phyloP scores from a whole-genome alignment of 2,888 invertebrate genomes.

The Drosophila eohydei region DNA sequence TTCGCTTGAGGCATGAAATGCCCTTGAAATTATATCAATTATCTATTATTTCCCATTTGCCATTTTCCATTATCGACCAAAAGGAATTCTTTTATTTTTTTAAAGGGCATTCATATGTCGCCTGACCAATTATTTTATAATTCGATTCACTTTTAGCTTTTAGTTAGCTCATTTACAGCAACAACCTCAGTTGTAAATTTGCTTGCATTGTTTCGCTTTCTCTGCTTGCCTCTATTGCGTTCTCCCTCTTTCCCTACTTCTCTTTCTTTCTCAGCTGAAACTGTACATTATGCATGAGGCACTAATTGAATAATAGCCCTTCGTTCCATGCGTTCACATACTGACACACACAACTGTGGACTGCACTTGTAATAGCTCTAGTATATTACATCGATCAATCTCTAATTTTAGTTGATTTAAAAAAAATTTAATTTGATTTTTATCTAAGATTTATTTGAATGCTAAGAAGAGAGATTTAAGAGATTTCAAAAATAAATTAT shows the following conservation, averaged over 20 bases:
- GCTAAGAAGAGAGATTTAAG: background rate
- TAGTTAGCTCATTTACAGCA: slow-evolving; percentile 13
- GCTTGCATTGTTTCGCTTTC: slow-evolving; percentile 16
- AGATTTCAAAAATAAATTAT: too few species aligned
- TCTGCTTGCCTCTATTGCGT: background rate
- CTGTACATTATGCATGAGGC: slow-evolving; percentile 56
- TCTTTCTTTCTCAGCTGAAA: background rate
- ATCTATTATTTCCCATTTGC: background rate
- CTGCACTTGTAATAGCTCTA: slow-evolving; percentile 10
- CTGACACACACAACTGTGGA: slow-evolving; percentile 4
- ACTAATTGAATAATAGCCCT: slow-evolving; percentile 67
- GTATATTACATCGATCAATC: slow-evolving; percentile 8
- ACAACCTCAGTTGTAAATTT: slow-evolving; percentile 2
- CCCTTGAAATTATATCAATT: background rate
- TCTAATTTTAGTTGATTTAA: background rate
- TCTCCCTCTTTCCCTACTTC: background rate
- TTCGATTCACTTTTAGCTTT: background rate
- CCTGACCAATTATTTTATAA: background rate
- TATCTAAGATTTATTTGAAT: background rate
- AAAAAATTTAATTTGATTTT: background rate
- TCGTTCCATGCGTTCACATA: slow-evolving; percentile 28
- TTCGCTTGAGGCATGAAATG: background rate
- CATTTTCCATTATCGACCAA: too few species aligned
- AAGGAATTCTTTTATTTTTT: background rate
- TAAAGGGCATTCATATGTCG: slow-evolving; percentile 5